Percentiles rank a stretch among this genome's conserved stretches.
phyloP scores from a whole-genome alignment of 2,797 vertebrate species.

The Spizella passerina region DNA sequence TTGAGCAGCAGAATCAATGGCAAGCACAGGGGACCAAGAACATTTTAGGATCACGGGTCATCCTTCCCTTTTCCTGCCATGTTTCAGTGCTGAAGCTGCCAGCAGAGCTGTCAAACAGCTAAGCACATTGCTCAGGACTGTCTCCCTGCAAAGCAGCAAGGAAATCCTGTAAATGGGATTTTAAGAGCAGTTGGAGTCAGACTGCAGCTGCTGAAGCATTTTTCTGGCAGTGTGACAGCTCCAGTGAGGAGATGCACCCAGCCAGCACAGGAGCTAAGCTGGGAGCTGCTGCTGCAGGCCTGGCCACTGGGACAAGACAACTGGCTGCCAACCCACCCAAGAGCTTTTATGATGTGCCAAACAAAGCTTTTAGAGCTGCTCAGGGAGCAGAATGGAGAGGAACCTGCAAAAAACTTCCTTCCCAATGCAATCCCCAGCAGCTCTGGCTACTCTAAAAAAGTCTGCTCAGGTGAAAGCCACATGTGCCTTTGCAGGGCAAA shows the following conservation, averaged over 20 bases:
- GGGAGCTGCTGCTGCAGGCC: neutral
- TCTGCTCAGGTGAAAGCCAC: neutral
- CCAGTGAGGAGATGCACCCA: neutral
- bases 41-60: neutral
- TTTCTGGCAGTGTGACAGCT: neutral
- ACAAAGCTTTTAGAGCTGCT: neutral
- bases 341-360: neutral
- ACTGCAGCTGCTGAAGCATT: neutral
- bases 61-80: neutral
- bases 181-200: neutral
- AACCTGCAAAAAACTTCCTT: neutral
- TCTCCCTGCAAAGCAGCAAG: neutral
- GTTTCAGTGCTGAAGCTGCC: neutral
- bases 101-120: neutral
- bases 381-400: neutral
- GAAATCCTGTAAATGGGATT: conserved; percentile 21
- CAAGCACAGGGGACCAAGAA: neutral
- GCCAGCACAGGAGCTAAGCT: neutral
- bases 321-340: neutral
- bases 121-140: neutral
- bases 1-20: neutral
- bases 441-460: neutral
- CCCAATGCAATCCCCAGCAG: neutral
- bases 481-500: accelerated
- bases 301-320: neutral